A percentile compares a stretch with the other conserved stretches of the same genome.
Conservation (phyloP, 2,113 vertebrate species). For the Hydrolagus affinis region DNA sequence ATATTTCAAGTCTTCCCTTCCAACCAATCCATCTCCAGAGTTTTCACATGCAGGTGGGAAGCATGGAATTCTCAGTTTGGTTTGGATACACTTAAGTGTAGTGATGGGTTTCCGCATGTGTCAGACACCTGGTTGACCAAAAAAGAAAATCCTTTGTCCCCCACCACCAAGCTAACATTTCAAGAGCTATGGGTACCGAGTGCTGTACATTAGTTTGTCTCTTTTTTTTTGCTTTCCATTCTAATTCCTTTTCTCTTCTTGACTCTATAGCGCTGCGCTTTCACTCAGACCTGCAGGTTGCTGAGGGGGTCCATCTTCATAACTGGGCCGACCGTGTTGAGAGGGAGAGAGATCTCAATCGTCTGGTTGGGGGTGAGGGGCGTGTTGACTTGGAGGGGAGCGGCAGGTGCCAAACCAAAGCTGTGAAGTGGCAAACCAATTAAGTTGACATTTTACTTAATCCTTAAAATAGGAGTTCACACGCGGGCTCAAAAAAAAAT, state of each 20-base stretch:
- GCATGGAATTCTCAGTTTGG: too few species aligned
- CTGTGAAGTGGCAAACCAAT: conserved; percentile 48
- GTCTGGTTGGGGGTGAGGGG: conserved; percentile 88
- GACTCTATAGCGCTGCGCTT: not conserved
- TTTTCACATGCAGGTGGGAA: too few species aligned
- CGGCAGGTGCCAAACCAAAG: conserved; percentile 88
- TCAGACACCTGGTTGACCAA: too few species aligned
- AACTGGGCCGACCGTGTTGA: conserved; percentile 80
- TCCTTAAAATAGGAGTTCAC: too few species aligned
- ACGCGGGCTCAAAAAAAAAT: too few species aligned
- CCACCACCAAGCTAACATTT: too few species aligned
- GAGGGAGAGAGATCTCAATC: conserved; percentile 78
- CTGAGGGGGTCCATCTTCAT: conserved; percentile 98
- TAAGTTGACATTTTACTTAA: too few species aligned
- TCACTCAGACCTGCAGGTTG: conserved; percentile 77
- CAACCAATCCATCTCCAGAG: too few species aligned
- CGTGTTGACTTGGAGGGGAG: conserved; percentile 82
- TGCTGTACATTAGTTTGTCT: not conserved
- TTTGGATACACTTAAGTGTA: too few species aligned
- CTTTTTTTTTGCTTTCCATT: not conserved
- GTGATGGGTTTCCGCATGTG: too few species aligned
- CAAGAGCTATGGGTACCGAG: too few species aligned
- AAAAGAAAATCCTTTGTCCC: not conserved
- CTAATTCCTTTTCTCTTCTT: not conserved
- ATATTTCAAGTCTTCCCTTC: not conserved